These are phyloP conservation scores for Cecidostiba fungosa DNA, from an alignment of 2,888 invertebrate genomes.

Conservation along the genomic window DNA sequence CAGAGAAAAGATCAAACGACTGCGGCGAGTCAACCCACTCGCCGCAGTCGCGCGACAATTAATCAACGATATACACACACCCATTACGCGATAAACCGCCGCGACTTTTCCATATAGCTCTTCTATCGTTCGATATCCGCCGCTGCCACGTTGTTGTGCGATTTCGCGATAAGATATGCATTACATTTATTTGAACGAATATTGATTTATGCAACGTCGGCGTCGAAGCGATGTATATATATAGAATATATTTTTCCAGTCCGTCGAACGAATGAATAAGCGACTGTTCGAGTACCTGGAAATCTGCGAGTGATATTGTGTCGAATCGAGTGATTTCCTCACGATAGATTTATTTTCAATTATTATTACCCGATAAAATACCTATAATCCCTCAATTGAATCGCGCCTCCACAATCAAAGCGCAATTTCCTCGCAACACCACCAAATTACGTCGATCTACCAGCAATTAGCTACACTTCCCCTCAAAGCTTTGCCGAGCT, in stretches of 20 bases:
- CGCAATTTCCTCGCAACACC: neutral
- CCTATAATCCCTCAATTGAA: neutral
- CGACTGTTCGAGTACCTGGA: neutral
- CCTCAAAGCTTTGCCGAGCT: neutral
- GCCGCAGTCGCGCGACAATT: slow-evolving; percentile 54
- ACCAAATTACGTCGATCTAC: neutral
- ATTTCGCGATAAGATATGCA: slow-evolving; percentile 41
- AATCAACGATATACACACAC: slow-evolving; percentile 56
- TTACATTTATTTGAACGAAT: slow-evolving; percentile 18
- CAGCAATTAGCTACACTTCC: slow-evolving; percentile 24
- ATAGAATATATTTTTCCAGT: slow-evolving; percentile 11
- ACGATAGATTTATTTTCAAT: slow-evolving; percentile 25
- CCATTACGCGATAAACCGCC: slow-evolving; percentile 32
- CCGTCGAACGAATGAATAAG: slow-evolving; percentile 10
- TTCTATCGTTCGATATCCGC: neutral
- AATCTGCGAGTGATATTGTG: neutral
- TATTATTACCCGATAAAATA: neutral
- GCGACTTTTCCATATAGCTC: neutral
- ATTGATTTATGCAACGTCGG: slow-evolving; percentile 8
- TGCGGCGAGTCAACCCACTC: neutral
- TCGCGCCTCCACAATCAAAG: no score
- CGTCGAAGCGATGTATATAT: neutral
- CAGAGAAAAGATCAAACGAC: slow-evolving; percentile 60
- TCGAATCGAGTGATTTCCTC: slow-evolving; percentile 32
- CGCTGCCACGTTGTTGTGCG: neutral